Conservation (phyloP, 2,797 vertebrate species). For the Phylloscopus collybita region DNA sequence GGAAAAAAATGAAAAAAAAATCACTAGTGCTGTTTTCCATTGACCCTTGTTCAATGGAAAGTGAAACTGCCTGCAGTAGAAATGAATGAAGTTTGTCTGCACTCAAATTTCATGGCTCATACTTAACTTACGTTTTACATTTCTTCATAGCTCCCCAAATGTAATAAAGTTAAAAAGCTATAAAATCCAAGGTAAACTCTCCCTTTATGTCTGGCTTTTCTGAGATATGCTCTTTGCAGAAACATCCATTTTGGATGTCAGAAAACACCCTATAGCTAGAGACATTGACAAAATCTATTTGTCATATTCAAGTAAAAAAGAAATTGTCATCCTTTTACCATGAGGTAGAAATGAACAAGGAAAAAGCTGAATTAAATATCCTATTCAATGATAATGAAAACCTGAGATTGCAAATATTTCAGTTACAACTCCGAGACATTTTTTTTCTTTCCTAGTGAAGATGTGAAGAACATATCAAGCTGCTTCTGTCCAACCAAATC, state of each 20-base stretch:
- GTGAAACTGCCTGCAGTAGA: not conserved
- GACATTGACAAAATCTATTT: not conserved
- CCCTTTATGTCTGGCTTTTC: not conserved
- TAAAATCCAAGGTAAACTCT: not conserved
- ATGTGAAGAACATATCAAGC: not conserved
- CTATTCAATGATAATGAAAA: not conserved
- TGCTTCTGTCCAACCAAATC: not conserved
- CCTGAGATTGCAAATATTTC: not conserved
- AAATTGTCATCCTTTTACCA: not conserved
- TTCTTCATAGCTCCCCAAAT: not conserved
- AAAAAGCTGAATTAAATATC: not conserved
- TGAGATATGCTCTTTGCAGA: not conserved
- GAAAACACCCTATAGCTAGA: not conserved
- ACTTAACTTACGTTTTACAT: not conserved
- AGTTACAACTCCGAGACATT: fast-evolving
- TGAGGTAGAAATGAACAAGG: not conserved
- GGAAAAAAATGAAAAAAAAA: not conserved
- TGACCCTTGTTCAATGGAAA: not conserved
- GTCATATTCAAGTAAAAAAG: not conserved
- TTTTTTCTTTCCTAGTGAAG: not conserved
- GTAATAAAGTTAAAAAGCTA: not conserved
- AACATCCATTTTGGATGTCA: not conserved
- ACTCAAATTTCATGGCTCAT: not conserved
- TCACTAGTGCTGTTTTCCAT: not conserved
- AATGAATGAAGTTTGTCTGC: not conserved